Conservation (phyloP, 2,113 vertebrate genomes). For the Ochotona curzoniae region DNA sequence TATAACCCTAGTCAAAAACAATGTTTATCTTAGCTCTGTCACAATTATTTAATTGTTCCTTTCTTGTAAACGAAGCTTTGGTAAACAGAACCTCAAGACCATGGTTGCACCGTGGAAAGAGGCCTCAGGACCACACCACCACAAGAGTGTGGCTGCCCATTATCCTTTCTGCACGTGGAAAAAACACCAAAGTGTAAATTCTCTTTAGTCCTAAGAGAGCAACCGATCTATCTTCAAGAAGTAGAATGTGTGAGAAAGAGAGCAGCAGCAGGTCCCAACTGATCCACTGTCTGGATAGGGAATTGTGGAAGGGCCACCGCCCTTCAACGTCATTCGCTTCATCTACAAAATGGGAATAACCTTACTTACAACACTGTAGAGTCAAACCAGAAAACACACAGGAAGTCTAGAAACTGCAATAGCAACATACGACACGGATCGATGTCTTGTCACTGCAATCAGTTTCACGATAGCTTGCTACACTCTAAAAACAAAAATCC, state of each 20-base stretch:
- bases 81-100: constrained; percentile 32
- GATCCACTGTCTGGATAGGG: background rate
- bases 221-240: constrained; percentile 49
- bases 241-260: constrained; percentile 30
- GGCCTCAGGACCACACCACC: background rate
- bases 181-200: constrained; percentile 50
- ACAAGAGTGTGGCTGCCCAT: constrained; percentile 27
- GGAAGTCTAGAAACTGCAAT: background rate
- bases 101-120: background rate
- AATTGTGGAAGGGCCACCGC: background rate
- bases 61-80: background rate
- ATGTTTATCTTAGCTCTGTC: background rate
- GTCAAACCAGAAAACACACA: constrained; percentile 7
- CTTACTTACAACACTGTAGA: background rate
- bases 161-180: constrained; percentile 31
- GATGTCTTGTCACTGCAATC: background rate
- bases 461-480: constrained; percentile 20
- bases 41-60: background rate
- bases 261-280: background rate
- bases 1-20: constrained; percentile 41
- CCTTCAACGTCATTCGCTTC: constrained; percentile 18
- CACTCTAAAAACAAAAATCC: constrained; percentile 1
- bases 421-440: background rate
- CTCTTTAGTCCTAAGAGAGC: constrained; percentile 49
- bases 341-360: constrained; percentile 62